phyloP scores from a whole-genome alignment of 2,113 vertebrate genomes.

The Bagarius yarrelli region DNA sequence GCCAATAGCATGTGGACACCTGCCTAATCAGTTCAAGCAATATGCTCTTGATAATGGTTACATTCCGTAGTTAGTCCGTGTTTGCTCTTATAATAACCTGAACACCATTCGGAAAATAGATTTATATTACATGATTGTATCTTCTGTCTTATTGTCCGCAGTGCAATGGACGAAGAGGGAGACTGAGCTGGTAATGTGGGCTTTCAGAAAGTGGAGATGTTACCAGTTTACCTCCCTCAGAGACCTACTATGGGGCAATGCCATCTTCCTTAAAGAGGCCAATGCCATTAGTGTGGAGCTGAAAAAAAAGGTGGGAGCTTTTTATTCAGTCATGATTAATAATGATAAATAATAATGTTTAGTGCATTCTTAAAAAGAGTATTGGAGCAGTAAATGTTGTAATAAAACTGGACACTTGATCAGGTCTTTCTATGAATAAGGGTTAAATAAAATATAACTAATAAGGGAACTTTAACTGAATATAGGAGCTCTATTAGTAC shows the following conservation, averaged over 20 bases:
- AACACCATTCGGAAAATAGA: too few relatives aligned
- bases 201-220: constrained; percentile 93
- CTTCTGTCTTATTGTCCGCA: constrained; percentile 56
- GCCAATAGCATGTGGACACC: neutral
- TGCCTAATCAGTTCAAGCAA: neutral
- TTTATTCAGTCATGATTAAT: neutral
- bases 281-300: constrained; percentile 97
- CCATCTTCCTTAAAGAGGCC: constrained; percentile 96
- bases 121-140: neutral
- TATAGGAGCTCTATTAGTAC: neutral
- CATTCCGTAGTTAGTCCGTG: too few relatives aligned
- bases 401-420: neutral
- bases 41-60: too few relatives aligned
- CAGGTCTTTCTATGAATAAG: neutral
- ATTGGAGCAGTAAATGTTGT: neutral
- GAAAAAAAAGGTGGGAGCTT: constrained; percentile 87
- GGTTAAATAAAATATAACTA: neutral
- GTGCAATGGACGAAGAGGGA: constrained; percentile 91
- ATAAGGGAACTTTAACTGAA: neutral
- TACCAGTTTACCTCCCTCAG: constrained; percentile 97
- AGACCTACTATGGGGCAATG: constrained; percentile 93
- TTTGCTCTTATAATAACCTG: neutral
- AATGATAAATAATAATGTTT: neutral
- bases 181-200: constrained; percentile 87
- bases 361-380: neutral